Base-by-base conservation (phyloP, 2,113 vertebrate species). In the Oryctolagus cuniculus region DNA sequence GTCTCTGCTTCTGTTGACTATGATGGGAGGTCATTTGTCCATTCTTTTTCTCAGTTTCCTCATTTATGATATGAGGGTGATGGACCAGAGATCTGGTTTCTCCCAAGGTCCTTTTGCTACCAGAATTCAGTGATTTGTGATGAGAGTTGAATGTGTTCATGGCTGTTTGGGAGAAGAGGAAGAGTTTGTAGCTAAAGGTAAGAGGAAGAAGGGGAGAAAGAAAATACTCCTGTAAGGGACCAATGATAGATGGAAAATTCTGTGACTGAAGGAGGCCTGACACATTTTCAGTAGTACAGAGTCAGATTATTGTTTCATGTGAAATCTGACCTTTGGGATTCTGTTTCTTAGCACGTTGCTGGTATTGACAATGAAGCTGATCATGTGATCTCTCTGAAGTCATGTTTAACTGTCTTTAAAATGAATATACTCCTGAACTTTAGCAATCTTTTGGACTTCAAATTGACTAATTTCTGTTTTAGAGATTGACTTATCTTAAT, bases 391-490 rank as follows among this genome's bases (percentile, higher is more conserved):
- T 86, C 51, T 73, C 63, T 31, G 8, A 58, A 92, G 64, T 74
- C 78, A 51, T 88, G 58, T 73, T 88, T 85, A 89, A 51, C 13
- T 91, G 0, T 63, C 17, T 53, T 22, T 89, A 58, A 80, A 74
- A 79, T 84, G 74, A 82, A 66, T 25, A 3, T 73, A 66, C 73
- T 87, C 11, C 19, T 64, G 27, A 69, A 78, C 16, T 94, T 29
- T 31, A 53, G 75, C 34, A 72, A 1, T 84, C n/a, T 64, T 93
- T 78, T 61, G 61, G 96, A 34, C 25, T 96, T 95, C 17, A 82
- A 4, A 67, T 78, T 69, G 84, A 61, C 36, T 31, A 49, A 69
- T 53, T 87, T 81, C 67, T 87, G 72, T 74, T 86, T 89, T 34
- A 69, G 61, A 84, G 51, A 87, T 96, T 89, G 27, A 19, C 5